Conservation (phyloP, 2,113 vertebrate genomes). For the Pseudopipra pipra region DNA sequence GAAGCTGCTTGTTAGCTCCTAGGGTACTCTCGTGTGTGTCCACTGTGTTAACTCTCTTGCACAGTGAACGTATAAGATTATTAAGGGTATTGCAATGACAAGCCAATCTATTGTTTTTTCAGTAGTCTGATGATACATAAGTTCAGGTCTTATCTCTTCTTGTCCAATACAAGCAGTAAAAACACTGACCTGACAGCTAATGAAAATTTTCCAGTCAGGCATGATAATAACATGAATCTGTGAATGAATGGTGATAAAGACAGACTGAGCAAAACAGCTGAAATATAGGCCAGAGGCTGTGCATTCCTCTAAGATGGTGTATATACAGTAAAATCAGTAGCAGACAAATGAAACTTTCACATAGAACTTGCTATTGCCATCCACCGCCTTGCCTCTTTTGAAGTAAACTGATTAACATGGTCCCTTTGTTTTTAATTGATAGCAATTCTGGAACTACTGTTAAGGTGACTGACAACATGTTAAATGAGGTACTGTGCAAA, state of each 20-base stretch:
- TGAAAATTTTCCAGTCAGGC: not conserved
- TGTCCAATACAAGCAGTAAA: not conserved
- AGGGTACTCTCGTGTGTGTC: not conserved
- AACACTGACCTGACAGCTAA: not conserved
- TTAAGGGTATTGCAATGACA: not conserved
- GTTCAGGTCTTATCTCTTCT: not conserved
- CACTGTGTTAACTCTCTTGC: not conserved
- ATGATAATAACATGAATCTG: not conserved
- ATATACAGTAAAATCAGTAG: not conserved
- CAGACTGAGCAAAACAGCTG: not conserved
- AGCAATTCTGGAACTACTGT: not conserved
- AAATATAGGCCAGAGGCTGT: not conserved
- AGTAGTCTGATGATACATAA: not conserved
- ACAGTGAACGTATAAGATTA: not conserved
- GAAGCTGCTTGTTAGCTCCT: not conserved
- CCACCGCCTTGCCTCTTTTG: not conserved
- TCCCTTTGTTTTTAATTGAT: not conserved
- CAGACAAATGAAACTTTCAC: not conserved
- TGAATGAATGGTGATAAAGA: not conserved
- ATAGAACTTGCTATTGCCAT: not conserved
- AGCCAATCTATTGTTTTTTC: not conserved
- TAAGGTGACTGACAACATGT: not conserved
- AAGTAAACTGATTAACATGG: not conserved
- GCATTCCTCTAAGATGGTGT: not conserved
- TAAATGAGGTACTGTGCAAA: not conserved